Evolutionary conservation across 64 coral and sea anemone species (phyloP).

Genomic region (Astreopora myriophthalma): DNA sequence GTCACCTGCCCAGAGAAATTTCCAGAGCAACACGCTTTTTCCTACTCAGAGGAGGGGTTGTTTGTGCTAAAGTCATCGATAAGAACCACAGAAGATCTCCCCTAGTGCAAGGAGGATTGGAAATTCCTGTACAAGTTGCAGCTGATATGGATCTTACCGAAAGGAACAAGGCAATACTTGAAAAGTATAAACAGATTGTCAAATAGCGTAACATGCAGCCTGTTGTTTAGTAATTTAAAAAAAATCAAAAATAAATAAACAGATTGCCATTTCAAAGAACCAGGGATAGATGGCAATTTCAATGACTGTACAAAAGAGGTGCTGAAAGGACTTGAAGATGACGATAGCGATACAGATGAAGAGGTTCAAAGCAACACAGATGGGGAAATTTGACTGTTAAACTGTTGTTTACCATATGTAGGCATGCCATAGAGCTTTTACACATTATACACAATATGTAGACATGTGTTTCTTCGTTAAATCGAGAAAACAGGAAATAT

Average conservation of each 20-base stretch:
- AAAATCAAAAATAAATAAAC: no score
- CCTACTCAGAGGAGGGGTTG: conserved; percentile 35
- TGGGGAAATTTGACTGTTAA: not conserved
- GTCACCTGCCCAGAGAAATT: conserved; percentile 44
- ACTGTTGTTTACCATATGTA: not conserved
- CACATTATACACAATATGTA: conserved; percentile 1
- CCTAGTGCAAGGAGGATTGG: conserved; percentile 26
- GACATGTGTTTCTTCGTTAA: not conserved
- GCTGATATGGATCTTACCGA: not conserved
- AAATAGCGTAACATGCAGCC: no score
- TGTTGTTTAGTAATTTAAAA: no score
- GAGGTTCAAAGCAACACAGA: no score
- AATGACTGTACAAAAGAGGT: conserved; percentile 5
- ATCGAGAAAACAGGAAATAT: conserved; percentile 1
- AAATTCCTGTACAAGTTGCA: conserved; percentile 20
- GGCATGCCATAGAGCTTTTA: not conserved
- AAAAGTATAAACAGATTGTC: conserved; percentile 6
- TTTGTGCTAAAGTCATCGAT: conserved; percentile 20
- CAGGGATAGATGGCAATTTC: not conserved
- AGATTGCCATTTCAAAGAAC: not conserved
- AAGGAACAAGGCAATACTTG: not conserved
- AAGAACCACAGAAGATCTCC: conserved; percentile 37
- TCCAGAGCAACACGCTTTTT: conserved; percentile 44
- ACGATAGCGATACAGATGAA: not conserved
- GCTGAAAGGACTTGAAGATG: conserved; percentile 6